A percentile compares a stretch with the other conserved stretches of the same genome.
phyloP scores from a whole-genome alignment of 1,140 invertebrate species.

The Drosophila setifemur region DNA sequence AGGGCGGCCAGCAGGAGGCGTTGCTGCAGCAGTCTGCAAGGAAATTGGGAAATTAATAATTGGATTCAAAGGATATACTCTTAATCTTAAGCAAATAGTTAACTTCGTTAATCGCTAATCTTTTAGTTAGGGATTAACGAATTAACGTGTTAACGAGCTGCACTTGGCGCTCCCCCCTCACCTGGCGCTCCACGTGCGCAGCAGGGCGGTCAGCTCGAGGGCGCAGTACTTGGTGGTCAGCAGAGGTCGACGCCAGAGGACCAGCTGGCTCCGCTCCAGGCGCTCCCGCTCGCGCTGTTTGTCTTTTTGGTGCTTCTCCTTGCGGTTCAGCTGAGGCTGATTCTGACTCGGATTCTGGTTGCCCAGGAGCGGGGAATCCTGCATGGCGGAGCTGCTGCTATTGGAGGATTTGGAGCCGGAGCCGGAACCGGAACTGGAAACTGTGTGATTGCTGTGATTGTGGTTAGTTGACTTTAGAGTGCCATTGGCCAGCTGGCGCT shows the following conservation, averaged over 20 bases:
- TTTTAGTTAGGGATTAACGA: no score
- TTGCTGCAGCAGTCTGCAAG: slow-evolving; percentile 84
- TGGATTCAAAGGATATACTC: no score
- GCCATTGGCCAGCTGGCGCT: slow-evolving; percentile 1
- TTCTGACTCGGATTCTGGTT: no score
- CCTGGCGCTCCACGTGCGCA: slow-evolving; percentile 84
- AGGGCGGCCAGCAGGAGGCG: slow-evolving; percentile 82
- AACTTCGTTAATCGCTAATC: no score
- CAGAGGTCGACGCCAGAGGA: slow-evolving; percentile 93
- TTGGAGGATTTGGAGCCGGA: neutral
- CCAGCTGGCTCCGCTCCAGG: slow-evolving; percentile 86
- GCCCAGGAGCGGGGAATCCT: neutral
- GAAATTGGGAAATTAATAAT: slow-evolving; percentile 21
- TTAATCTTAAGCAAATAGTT: no score
- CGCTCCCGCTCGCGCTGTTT: slow-evolving; percentile 82
- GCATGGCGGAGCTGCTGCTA: neutral
- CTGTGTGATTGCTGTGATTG: neutral
- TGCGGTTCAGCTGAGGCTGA: slow-evolving; percentile 34
- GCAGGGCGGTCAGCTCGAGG: slow-evolving; percentile 88
- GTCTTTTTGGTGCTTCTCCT: slow-evolving; percentile 81
- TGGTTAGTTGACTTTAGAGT: neutral
- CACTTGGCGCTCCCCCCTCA: no score
- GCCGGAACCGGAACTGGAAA: no score
- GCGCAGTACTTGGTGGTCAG: slow-evolving; percentile 92
- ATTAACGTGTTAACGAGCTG: no score